Evolutionary conservation across 2,113 vertebrate genomes (phyloP).

Genomic region (Chionomys nivalis): DNA sequence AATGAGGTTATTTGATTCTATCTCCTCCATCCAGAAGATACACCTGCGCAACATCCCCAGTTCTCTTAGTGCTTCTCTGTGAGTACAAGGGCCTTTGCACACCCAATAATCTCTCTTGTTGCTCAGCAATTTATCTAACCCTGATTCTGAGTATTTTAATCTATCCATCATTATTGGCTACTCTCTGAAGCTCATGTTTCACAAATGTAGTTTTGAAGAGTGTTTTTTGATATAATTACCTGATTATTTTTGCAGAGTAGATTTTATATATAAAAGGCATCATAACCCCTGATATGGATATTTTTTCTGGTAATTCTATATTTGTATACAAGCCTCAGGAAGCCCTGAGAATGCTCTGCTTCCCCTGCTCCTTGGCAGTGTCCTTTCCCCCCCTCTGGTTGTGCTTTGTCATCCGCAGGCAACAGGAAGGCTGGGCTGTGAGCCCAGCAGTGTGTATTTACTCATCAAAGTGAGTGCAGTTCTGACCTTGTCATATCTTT

Average conservation of each 20-base stretch:
- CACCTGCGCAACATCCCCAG: neutral
- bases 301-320: neutral
- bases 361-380: neutral
- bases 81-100: neutral
- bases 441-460: neutral
- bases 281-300: neutral
- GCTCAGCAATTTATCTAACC: neutral
- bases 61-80: neutral
- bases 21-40: neutral
- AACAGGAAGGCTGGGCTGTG: neutral
- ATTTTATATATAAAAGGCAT: neutral
- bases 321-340: neutral
- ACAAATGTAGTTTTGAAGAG: neutral
- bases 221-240: neutral
- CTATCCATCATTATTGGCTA: neutral
- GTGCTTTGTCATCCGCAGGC: too few species aligned
- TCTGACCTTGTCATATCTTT: neutral
- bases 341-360: too few species aligned
- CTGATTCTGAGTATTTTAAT: neutral
- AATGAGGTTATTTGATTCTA: neutral
- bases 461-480: neutral
- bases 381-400: neutral
- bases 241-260: neutral
- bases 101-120: neutral
- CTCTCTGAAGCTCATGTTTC: neutral